These are phyloP conservation scores for Coregonus ussuriensis DNA, from an alignment of 2,797 vertebrate species.

Conservation along the genomic window DNA sequence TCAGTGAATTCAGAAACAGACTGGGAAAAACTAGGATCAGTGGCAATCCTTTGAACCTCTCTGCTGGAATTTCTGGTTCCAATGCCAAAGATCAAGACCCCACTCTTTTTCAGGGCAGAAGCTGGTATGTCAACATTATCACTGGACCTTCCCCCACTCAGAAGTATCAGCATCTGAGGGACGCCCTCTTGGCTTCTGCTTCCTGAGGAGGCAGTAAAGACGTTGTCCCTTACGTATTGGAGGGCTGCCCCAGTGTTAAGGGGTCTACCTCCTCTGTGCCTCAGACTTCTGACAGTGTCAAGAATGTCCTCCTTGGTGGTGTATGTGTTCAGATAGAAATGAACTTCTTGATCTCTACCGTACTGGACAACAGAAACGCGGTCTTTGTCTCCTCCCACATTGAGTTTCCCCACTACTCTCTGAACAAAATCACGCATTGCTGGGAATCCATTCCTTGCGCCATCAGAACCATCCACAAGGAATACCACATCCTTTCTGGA, in stretches of 20 bases:
- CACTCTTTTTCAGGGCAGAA: not conserved
- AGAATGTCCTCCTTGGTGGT: constrained; percentile 10
- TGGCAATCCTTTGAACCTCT: no score
- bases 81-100: no score
- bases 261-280: constrained; percentile 15
- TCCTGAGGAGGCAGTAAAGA: constrained; percentile 33
- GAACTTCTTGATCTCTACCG: not conserved
- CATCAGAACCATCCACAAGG: not conserved
- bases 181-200: constrained; percentile 34
- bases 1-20: no score
- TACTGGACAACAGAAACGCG: no score
- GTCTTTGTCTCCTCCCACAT: no score
- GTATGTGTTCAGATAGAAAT: constrained; percentile 21
- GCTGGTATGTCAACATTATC: constrained; percentile 29
- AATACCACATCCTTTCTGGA: constrained; percentile 55
- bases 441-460: no score
- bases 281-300: constrained; percentile 7
- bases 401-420: no score
- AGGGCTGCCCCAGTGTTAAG: constrained; percentile 17
- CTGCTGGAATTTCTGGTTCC: no score
- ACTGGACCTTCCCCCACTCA: constrained; percentile 40
- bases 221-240: constrained; percentile 26
- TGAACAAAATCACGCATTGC: no score
- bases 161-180: constrained; percentile 38
- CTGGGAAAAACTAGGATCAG: no score